Evolutionary conservation across 1,140 invertebrate species (phyloP).

Genomic region (Popillia japonica): DNA sequence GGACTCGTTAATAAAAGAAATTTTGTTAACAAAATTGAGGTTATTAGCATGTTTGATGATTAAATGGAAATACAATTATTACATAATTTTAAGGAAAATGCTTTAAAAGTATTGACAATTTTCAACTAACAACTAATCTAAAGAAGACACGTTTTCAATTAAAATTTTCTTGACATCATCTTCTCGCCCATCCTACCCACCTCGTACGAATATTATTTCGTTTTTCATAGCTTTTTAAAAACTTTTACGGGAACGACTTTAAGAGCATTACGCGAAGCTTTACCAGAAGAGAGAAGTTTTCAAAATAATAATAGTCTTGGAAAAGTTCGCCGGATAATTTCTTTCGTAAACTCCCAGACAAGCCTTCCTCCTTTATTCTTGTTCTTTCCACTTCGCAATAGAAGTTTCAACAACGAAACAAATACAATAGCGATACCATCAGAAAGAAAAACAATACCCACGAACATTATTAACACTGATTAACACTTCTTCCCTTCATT

Average conservation of each 20-base stretch:
- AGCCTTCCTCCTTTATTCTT: not conserved
- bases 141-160: not conserved
- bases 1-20: too few species aligned
- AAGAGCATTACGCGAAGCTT: constrained; percentile 22
- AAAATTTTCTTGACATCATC: not conserved
- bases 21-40: too few species aligned
- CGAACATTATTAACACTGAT: constrained; percentile 30
- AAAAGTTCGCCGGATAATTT: constrained; percentile 23
- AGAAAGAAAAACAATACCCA: constrained; percentile 24
- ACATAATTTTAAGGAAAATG: too few species aligned
- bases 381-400: not conserved
- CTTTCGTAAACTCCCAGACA: not conserved
- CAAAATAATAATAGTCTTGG: constrained; percentile 19
- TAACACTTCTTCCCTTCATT: not conserved
- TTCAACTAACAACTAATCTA: not conserved
- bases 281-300: constrained; percentile 21
- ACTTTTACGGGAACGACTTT: not conserved
- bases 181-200: not conserved
- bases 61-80: too few species aligned
- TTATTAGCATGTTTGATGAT: too few species aligned
- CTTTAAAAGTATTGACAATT: not conserved
- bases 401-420: constrained; percentile 14
- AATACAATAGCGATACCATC: not conserved
- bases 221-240: not conserved
- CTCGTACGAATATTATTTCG: not conserved